phyloP scores from a whole-genome alignment of 2,113 vertebrate genomes.

The Cavia porcellus region DNA sequence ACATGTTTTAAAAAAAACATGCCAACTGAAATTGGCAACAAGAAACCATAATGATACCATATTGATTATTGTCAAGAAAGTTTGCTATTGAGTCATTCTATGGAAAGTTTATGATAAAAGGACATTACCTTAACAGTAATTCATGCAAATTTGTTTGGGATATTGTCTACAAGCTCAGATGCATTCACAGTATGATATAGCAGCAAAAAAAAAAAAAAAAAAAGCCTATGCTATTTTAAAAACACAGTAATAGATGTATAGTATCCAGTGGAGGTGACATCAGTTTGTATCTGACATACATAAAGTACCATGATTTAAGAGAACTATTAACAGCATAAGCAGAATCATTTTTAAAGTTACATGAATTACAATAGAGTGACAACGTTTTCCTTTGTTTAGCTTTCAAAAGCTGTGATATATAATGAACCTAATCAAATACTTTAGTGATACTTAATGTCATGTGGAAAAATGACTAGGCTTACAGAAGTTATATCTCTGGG shows the following conservation, averaged over 20 bases:
- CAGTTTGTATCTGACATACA: background rate
- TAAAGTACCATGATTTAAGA: conserved; percentile 39
- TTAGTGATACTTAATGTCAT: conserved; percentile 64
- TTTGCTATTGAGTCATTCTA: background rate
- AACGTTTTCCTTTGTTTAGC: background rate
- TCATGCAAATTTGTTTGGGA: background rate
- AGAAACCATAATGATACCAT: background rate
- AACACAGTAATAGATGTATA: background rate
- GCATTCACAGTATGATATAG: background rate
- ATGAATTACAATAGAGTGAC: background rate
- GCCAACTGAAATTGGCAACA: conserved; percentile 6
- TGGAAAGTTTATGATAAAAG: background rate
- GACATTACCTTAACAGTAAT: background rate
- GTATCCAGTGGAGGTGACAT: background rate
- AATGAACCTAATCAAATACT: conserved; percentile 50
- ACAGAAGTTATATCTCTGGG: background rate
- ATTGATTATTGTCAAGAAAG: conserved; percentile 5
- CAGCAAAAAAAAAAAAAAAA: background rate
- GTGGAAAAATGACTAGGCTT: conserved; percentile 58
- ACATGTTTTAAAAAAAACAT: too few relatives aligned
- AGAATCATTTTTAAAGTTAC: conserved; percentile 14
- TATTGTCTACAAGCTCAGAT: conserved; percentile 39
- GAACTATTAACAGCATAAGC: conserved; percentile 29
- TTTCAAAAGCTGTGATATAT: conserved; percentile 35
- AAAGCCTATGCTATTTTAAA: background rate